Evolutionary conservation across 1,140 invertebrate species (phyloP).

Genomic region (Lysiphlebus fabarum): DNA sequence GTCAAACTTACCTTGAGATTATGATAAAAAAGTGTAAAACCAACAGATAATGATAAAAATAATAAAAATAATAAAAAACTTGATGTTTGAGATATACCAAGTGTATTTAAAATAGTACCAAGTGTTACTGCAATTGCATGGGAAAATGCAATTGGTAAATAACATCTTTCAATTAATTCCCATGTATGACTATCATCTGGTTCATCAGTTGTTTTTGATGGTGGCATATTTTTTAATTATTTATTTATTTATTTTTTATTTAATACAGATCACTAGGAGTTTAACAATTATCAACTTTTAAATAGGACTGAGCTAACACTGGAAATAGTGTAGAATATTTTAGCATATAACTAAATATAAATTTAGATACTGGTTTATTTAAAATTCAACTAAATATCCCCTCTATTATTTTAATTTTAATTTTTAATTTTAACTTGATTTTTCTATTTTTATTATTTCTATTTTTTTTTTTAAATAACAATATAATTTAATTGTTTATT

Average conservation of each 20-base stretch:
- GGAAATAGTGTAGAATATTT: slow-evolving; percentile 48
- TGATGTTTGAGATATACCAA: slow-evolving; percentile 70
- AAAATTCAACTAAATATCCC: slow-evolving; percentile 20
- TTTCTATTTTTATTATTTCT: no score
- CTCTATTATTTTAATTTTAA: slow-evolving; percentile 9
- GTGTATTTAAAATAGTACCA: slow-evolving; percentile 65
- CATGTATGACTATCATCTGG: slow-evolving; percentile 59
- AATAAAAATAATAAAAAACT: slow-evolving; percentile 73
- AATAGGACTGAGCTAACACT: slow-evolving; percentile 51
- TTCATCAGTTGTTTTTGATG: slow-evolving; percentile 38
- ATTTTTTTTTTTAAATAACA: background rate
- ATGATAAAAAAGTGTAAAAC: slow-evolving; percentile 74
- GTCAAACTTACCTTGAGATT: slow-evolving; percentile 76
- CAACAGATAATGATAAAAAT: slow-evolving; percentile 67
- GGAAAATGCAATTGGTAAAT: slow-evolving; percentile 73
- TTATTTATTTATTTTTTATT: background rate
- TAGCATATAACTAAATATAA: slow-evolving; percentile 48
- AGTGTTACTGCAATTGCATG: slow-evolving; percentile 72
- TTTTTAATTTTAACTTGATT: background rate
- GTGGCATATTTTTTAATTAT: slow-evolving; percentile 34
- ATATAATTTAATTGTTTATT: no score
- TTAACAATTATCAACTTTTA: slow-evolving; percentile 38
- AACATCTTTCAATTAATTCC: slow-evolving; percentile 74
- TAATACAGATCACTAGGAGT: background rate
- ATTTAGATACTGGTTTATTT: slow-evolving; percentile 27